Base-by-base conservation (phyloP, 2,888 invertebrate species). In the Choristoneura rosaceana region DNA sequence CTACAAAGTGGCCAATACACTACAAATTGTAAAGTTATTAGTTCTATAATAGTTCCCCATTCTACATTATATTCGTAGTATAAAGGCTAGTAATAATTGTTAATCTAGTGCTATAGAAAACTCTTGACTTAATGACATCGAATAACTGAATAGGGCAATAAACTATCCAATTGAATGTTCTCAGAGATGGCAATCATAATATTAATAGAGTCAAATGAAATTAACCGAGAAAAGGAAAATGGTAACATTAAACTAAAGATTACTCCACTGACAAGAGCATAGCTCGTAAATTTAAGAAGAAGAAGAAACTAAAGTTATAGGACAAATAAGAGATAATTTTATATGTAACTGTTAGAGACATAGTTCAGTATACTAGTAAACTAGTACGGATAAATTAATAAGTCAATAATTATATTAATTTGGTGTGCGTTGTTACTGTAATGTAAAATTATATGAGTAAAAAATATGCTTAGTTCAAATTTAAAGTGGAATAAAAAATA, bases 131-230 rank as follows among this genome's bases (percentile, higher is more conserved):
- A 47, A 64, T 64, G 33, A 64, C 9, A 15, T 25, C 10, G 15
- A 65, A 38, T 15, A 10, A 10, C 41, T 41, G 25, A 41, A 55
- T 15, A 12, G 15, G 38, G 41, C 41, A 14, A 66, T 66, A 66
- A 34, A 66, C 41, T 41, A 25, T 52, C 38, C 38, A 34, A 55
- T 38, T 55, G 41, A 62, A 62, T 62, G 12, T 66, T 34, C 34
- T 64, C 64, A 41, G 8, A 34, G 4, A 66, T 41, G 38, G 55
- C 41, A 38, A 25, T 55, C 38, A 55, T 55, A 65, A 65, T 55
- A 66, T 41, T 66, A 66, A 41, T 55, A 43, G 41, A 17, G 41
- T 3, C 38, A 66, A 66, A 41, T 55, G 52, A 66, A 52, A 33
- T 50, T 15, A 50, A 64, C 33, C 15, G 25, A 47, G 14, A n/a